These are phyloP conservation scores for Apotomis turbidana DNA, from an alignment of 2,888 invertebrate genomes.

Conservation along the genomic window DNA sequence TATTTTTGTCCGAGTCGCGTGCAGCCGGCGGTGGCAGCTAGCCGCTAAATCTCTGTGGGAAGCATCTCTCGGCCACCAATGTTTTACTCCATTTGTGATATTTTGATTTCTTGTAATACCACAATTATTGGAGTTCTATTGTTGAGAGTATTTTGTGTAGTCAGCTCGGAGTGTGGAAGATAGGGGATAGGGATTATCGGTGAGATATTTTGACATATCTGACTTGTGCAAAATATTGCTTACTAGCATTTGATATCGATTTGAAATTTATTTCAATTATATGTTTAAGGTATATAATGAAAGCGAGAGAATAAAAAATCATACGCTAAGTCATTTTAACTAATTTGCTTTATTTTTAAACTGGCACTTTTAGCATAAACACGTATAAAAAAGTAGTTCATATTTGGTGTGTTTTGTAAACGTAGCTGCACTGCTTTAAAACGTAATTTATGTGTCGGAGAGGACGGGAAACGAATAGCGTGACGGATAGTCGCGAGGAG, in stretches of 20 bases:
- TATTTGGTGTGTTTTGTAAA: constrained; percentile 44
- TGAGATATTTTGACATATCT: constrained; percentile 1
- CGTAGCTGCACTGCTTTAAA: constrained; percentile 57
- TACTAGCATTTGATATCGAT: neutral
- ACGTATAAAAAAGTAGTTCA: constrained; percentile 1
- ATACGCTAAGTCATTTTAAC: too few relatives aligned
- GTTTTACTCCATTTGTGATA: constrained; percentile 50
- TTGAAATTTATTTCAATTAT: neutral
- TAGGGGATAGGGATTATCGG: constrained; percentile 22
- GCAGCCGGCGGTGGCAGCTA: constrained; percentile 75
- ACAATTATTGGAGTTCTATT: constrained; percentile 35
- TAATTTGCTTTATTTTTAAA: neutral
- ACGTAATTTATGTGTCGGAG: constrained; percentile 67
- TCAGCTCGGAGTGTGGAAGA: neutral
- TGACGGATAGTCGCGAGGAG: constrained; percentile 76
- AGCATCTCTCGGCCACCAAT: constrained; percentile 63
- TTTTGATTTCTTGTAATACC: constrained; percentile 48
- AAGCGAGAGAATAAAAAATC: too few relatives aligned
- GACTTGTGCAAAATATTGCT: neutral
- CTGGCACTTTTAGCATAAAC: neutral
- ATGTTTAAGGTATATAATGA: too few relatives aligned
- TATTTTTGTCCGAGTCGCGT: constrained; percentile 78
- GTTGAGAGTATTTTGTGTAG: constrained; percentile 12
- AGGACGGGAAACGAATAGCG: constrained; percentile 71
- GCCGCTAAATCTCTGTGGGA: constrained; percentile 82